These are phyloP conservation scores for Pegoplata infirma DNA, from an alignment of 2,888 invertebrate genomes.

Conservation along the genomic window DNA sequence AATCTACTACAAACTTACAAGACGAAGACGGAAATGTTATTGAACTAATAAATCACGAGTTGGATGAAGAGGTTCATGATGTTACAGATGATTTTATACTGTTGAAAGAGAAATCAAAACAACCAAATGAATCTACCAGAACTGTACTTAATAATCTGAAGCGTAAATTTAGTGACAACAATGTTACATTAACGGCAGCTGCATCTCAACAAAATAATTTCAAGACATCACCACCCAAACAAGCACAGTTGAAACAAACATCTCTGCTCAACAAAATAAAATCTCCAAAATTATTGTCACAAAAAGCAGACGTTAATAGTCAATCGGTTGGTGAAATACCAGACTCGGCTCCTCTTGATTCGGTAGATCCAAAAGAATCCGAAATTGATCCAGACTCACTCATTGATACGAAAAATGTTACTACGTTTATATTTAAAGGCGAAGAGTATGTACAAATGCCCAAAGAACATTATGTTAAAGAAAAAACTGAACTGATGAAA, in stretches of 20 bases:
- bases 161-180: background rate
- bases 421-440: conserved; percentile 73
- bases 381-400: conserved; percentile 27
- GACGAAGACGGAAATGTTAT: conserved; percentile 33
- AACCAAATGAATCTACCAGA: background rate
- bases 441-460: conserved; percentile 77
- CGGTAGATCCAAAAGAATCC: conserved; percentile 2
- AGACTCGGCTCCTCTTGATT: background rate
- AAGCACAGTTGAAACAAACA: background rate
- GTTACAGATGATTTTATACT: background rate
- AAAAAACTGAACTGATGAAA: conserved; percentile 68
- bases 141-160: background rate
- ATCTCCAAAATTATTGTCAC: background rate
- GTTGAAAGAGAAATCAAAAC: too few relatives aligned
- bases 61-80: background rate
- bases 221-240: background rate
- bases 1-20: conserved; percentile 63
- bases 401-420: conserved; percentile 67
- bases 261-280: background rate
- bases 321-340: too few relatives aligned
- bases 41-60: background rate
- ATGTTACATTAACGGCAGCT: background rate
- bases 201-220: conserved; percentile 7
- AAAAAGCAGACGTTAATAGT: background rate
- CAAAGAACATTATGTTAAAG: conserved; percentile 69